phyloP scores from a whole-genome alignment of 2,113 vertebrate species.

The Baryphthengus martii region DNA sequence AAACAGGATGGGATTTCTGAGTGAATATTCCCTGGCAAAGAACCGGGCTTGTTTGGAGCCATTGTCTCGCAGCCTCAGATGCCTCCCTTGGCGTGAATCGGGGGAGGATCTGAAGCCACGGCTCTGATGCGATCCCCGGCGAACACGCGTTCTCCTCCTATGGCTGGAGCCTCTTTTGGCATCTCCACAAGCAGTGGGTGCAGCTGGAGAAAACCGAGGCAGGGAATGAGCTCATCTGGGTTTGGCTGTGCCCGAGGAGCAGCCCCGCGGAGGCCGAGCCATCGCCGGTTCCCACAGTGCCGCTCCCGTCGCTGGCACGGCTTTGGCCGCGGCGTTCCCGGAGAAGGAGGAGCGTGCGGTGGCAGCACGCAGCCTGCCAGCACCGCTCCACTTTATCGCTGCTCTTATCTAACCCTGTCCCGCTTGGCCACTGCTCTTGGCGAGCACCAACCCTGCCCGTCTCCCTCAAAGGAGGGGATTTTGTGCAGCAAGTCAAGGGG shows the following conservation, averaged over 20 bases:
- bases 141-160: neutral
- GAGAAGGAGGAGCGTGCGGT: neutral
- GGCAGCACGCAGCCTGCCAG: neutral
- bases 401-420: neutral
- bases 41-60: neutral
- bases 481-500: accelerated
- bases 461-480: neutral
- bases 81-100: neutral
- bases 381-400: accelerated
- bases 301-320: neutral
- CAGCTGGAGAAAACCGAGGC: neutral
- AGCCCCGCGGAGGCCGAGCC: neutral
- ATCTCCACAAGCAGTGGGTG: neutral
- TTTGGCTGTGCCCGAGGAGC: neutral
- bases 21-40: neutral
- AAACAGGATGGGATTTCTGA: neutral
- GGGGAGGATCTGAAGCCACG: slow-evolving; percentile 9
- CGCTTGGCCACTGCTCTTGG: neutral
- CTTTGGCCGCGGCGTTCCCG: neutral
- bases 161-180: neutral
- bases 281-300: neutral
- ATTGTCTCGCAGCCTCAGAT: neutral
- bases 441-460: neutral
- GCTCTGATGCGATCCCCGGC: neutral
- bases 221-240: neutral